Percentiles rank a stretch among this genome's conserved stretches.
These are phyloP conservation scores for Phenganax subtilis DNA, from an alignment of 92 coral and sea anemone genomes.

Conservation along the genomic window DNA sequence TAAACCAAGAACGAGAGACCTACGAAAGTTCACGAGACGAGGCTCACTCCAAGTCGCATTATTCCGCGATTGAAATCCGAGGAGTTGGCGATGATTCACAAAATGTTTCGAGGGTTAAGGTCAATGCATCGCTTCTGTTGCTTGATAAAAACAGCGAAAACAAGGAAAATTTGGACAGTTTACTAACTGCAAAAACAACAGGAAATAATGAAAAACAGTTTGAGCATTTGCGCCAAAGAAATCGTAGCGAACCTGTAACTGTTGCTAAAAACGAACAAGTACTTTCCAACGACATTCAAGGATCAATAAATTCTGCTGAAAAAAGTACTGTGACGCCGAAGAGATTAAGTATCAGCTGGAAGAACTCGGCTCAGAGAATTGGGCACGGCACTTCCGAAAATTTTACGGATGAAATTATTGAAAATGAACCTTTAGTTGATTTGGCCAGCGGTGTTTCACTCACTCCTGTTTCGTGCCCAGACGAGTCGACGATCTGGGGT, in stretches of 20 bases:
- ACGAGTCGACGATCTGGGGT: conserved; percentile 22
- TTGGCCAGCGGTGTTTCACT: conserved; percentile 71
- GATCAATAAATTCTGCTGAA: neutral
- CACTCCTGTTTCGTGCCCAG: conserved; percentile 51
- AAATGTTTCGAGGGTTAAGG: neutral
- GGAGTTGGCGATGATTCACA: neutral
- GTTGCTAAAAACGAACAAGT: neutral
- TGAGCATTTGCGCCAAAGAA: neutral
- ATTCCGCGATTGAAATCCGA: neutral
- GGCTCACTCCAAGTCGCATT: neutral
- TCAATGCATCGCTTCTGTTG: neutral
- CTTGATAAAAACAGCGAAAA: neutral
- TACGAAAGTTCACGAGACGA: neutral
- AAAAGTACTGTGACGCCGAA: neutral
- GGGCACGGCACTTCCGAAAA: neutral
- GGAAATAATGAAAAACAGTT: neutral
- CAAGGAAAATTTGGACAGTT: neutral
- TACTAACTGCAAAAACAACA: neutral
- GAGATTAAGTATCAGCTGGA: neutral
- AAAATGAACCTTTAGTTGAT: conserved; percentile 46
- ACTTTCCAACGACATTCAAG: neutral
- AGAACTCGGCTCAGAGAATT: neutral
- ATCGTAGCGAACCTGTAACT: neutral
- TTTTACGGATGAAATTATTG: neutral
- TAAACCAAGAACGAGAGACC: neutral